phyloP scores from a whole-genome alignment of 2,888 invertebrate species.

The Apodemia duryi region DNA sequence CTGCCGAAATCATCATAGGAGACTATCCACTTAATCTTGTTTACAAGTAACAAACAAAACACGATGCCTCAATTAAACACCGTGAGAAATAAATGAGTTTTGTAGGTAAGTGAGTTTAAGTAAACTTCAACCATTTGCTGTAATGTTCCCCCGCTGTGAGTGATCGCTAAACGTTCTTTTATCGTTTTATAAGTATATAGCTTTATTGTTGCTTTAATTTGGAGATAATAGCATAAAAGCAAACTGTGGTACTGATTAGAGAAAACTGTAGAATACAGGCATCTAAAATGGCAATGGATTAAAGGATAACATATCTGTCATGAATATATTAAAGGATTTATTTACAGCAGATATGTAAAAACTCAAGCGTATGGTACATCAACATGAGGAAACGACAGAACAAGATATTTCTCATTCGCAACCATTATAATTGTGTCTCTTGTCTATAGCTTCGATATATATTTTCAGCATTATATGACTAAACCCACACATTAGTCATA shows the following conservation, averaged over 20 bases:
- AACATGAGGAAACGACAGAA: too few relatives aligned
- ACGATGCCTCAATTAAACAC: conserved; percentile 25
- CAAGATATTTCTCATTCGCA: too few relatives aligned
- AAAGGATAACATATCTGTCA: too few relatives aligned
- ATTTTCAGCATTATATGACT: too few relatives aligned
- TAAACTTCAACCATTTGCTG: conserved; percentile 26
- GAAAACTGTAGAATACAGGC: too few relatives aligned
- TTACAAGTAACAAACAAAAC: conserved; percentile 23
- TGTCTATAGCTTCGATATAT: too few relatives aligned
- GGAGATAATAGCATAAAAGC: not conserved
- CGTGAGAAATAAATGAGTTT: conserved; percentile 28
- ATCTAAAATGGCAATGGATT: too few relatives aligned
- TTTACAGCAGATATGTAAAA: too few relatives aligned
- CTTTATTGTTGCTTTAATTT: not conserved
- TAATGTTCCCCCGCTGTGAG: conserved; percentile 6
- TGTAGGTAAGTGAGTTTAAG: conserved; percentile 24
- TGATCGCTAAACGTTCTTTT: conserved; percentile 1
- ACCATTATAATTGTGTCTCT: too few relatives aligned
- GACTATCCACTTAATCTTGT: not conserved
- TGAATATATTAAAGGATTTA: too few relatives aligned
- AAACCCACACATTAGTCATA: too few relatives aligned
- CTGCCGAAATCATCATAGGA: not conserved
- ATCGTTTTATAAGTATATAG: not conserved
- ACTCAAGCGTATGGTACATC: too few relatives aligned
- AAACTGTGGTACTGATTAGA: not conserved